Evolutionary conservation across 2,797 vertebrate genomes (phyloP), one percentile per base, ranked within the genome.

Genomic region (Gouania willdenowi): DNA sequence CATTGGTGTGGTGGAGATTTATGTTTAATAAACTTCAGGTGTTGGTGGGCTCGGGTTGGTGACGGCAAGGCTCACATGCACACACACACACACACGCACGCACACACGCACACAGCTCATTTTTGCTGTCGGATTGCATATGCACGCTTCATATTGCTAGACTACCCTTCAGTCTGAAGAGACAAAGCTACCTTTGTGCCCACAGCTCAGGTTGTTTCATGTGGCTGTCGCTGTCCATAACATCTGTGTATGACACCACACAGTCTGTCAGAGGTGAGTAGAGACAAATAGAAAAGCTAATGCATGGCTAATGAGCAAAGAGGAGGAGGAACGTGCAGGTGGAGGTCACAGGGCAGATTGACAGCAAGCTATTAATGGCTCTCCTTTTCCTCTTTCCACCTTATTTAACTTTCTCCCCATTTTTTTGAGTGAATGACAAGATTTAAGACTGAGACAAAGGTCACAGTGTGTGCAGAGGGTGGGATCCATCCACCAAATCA

Each of bases 21-120:
- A 86, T 81, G 70, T 77, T 87, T 89, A 89, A 90, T 90, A 90
- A 81, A 83, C 75, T 87, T 85, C 88, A 90, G 86, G 88, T 90
- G 88, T 77, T 84, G 77, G 71, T 56, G 63, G 73, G 63, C 51
- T 64, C 38, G 42, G 25, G 36, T 59, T 63, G 26, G 52, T 40
- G 35, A 13, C 39, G 51, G 45, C 8, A 14, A 20, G 20, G 34
- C 2, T 27, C 37, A 40, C 16, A 24, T 39, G 41, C 41, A 56
- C 10, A 31, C 11, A 26, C 45, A 49, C 23, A 41, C 14, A 7
- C 36, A 39, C 35, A 13, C 31, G 9, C 25, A 27, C 38, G 22
- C 30, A 17, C 34, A 18, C 27, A 48, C 34, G 34, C 41, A 33
- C 38, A 29, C 57, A 26, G 48, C 40, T 51, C 24, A 41, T 63